Percentiles rank a stretch among this genome's conserved stretches.
These are phyloP conservation scores for Zoanthus gigantus DNA, from an alignment of 92 coral and sea anemone species.

Conservation along the genomic window DNA sequence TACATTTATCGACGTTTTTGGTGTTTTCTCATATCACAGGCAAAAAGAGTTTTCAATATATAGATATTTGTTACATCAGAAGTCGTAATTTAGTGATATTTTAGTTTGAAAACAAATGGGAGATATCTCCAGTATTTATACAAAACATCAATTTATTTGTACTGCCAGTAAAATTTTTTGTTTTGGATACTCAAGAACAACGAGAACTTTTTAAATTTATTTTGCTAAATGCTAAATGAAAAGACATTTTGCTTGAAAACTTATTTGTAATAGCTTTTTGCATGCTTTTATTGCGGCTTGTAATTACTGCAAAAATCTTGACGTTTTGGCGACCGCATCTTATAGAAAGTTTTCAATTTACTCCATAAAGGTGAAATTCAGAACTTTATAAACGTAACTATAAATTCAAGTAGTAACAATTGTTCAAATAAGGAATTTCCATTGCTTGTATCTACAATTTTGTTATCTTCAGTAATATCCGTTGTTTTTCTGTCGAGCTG, in stretches of 20 bases:
- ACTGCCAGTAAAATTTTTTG: not conserved
- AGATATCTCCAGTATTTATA: not conserved
- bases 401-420: not conserved
- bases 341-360: not conserved
- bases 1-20: not conserved
- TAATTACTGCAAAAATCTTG: slow-evolving; percentile 16
- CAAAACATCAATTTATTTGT: not conserved
- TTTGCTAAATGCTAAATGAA: not conserved
- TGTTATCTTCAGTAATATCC: not conserved
- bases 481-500: not conserved
- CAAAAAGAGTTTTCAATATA: not conserved
- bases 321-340: slow-evolving; percentile 15
- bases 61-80: not conserved
- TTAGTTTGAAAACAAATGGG: not conserved
- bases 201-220: not conserved
- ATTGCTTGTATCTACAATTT: not conserved
- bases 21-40: not conserved
- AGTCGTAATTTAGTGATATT: not conserved
- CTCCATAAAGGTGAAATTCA: not conserved
- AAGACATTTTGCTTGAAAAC: slow-evolving; percentile 1
- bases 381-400: not conserved
- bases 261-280: slow-evolving; percentile 3
- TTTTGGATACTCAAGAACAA: not conserved
- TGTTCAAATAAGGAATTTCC: slow-evolving; percentile 3
- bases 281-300: slow-evolving; percentile 2